phyloP scores from a whole-genome alignment of 1,140 invertebrate species.

The Heterodera schachtii region DNA sequence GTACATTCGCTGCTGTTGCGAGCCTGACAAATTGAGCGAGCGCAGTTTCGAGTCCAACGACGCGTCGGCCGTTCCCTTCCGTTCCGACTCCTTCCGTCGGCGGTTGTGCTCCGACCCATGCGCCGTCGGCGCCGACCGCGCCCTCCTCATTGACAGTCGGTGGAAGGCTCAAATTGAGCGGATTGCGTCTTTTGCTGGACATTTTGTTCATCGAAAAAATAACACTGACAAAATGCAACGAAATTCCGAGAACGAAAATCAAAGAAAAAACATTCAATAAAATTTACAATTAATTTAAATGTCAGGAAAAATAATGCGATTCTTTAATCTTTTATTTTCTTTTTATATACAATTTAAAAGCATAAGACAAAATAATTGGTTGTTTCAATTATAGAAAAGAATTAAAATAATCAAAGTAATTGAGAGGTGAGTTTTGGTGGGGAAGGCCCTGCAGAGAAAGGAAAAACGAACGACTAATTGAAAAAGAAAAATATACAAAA shows the following conservation, averaged over 20 bases:
- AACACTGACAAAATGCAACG: neutral
- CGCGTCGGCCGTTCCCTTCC: slow-evolving; percentile 18
- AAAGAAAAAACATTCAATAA: neutral
- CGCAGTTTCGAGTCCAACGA: slow-evolving; percentile 55
- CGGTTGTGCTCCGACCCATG: neutral
- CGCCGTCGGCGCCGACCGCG: slow-evolving; percentile 33
- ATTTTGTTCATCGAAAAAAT: slow-evolving; percentile 29
- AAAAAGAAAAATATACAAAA: neutral
- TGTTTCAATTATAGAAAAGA: neutral
- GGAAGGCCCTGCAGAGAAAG: neutral
- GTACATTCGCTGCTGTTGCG: slow-evolving; percentile 58
- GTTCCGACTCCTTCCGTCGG: neutral
- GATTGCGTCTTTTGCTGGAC: slow-evolving; percentile 61
- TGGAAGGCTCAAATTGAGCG: slow-evolving; percentile 57
- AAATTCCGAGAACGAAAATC: neutral
- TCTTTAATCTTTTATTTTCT: neutral
- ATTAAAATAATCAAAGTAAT: too few relatives aligned
- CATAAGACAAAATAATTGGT: slow-evolving; percentile 17
- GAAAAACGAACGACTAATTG: neutral
- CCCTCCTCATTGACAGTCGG: slow-evolving; percentile 63
- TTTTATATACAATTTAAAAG: neutral
- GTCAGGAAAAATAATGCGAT: neutral
- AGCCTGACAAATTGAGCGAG: slow-evolving; percentile 52
- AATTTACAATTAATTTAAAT: neutral
- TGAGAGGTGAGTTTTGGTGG: neutral